A percentile compares a stretch with the other conserved stretches of the same genome.
Conservation (phyloP, 2,888 invertebrate genomes). For the Neoascia interrupta region DNA sequence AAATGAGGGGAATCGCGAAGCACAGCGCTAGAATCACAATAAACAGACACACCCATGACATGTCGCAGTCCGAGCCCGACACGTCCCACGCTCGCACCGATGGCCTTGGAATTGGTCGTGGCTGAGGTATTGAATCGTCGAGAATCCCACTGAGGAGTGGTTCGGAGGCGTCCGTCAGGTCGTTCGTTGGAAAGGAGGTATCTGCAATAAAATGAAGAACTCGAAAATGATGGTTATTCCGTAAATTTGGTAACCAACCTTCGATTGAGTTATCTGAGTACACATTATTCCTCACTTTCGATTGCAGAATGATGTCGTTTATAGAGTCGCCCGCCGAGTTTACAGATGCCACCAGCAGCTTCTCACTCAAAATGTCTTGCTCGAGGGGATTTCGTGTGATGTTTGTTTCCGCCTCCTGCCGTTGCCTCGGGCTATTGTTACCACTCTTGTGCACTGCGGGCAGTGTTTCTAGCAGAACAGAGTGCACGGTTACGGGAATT, state of each 20-base stretch:
- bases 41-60: conserved; percentile 88
- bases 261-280: conserved; percentile 58
- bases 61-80: conserved; percentile 90
- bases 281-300: conserved; percentile 64
- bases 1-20: conserved; percentile 86
- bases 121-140: conserved; percentile 74
- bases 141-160: conserved; percentile 71
- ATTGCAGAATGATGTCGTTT: conserved; percentile 72
- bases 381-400: conserved; percentile 74
- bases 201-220: not conserved
- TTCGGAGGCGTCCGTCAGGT: conserved; percentile 7
- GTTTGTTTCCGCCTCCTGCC: conserved; percentile 53
- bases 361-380: conserved; percentile 75
- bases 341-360: conserved; percentile 76
- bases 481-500: conserved; percentile 89
- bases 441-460: conserved; percentile 82
- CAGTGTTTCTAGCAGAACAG: conserved; percentile 82
- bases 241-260: conserved; percentile 62
- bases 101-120: conserved; percentile 76
- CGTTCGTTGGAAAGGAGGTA: conserved; percentile 10
- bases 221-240: not conserved
- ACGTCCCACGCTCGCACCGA: conserved; percentile 82
- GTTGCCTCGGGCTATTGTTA: conserved; percentile 80
- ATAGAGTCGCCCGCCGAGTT: conserved; percentile 74
- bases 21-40: conserved; percentile 85